A percentile compares a stretch with the other conserved stretches of the same genome.
Evolutionary conservation across 1,140 invertebrate species (phyloP).

Genomic region (Bradynema listronoti): DNA sequence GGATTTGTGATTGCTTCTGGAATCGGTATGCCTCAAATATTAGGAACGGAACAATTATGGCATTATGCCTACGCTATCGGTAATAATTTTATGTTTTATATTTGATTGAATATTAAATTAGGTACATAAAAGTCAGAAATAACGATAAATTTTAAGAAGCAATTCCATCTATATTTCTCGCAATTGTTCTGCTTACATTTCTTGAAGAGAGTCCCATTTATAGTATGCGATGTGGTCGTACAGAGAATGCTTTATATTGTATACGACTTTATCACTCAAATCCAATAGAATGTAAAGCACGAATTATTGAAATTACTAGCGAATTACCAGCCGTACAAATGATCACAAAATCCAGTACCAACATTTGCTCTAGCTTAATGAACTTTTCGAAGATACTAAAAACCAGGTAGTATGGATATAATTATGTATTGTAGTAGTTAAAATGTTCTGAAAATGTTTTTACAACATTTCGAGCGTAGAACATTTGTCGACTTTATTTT

Average conservation of each 20-base stretch:
- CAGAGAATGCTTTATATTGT: conserved; percentile 22
- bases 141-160: conserved; percentile 23
- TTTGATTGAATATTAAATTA: not conserved
- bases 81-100: conserved; percentile 20
- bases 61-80: conserved; percentile 27
- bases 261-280: conserved; percentile 21
- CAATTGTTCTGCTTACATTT: conserved; percentile 9
- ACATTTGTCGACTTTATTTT: no score
- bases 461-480: no score
- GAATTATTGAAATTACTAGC: no score
- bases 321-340: no score
- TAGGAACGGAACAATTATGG: conserved; percentile 25
- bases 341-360: no score
- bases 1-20: conserved; percentile 34
- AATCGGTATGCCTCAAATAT: conserved; percentile 28
- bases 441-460: no score
- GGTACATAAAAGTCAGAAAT: not conserved
- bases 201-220: conserved; percentile 23
- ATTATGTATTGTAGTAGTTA: no score
- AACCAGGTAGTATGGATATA: no score
- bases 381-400: no score
- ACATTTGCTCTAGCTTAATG: no score
- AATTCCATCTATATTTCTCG: conserved; percentile 23
- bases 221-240: conserved; percentile 15
- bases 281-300: no score